Evolutionary conservation across 2,888 invertebrate genomes (phyloP), one percentile per base, ranked within the genome.

Genomic region (Lottia scabra): DNA sequence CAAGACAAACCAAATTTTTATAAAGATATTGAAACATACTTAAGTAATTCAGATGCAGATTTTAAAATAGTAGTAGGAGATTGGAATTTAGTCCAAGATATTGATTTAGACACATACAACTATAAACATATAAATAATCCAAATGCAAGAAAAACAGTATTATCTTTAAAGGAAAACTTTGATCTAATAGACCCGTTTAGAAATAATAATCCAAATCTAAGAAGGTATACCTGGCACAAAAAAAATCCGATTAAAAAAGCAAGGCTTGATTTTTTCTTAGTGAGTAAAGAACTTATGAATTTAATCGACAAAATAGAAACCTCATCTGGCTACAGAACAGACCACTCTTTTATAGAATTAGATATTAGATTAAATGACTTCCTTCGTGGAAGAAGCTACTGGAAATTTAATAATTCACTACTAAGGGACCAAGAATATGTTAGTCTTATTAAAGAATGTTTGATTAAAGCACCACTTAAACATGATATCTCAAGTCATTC

Each of bases 371-470:
- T 66, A 30, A 19, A 15, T 30, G 15, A 71, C 13, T 44, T 67
- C 8, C 44, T 15, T 10, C 27, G 45, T 26, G 48, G 45, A 23
- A 71, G 62, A 44, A 67, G 71, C 13, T 71, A 67, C 46, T 71
- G 71, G 71, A 71, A 71, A 45, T 71, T 67, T 38, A 63, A 71
- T 46, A 67, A 67, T 15, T 67, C 67, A 15, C 64, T 71, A 3
- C 27, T 71, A 63, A 63, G 23, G 27, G 67, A 71, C 13, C n/a
- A 56, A 56, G 56, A 56, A 15, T 19, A 56, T 56, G 23, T 56
- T 12, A n/a, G 10, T n/a, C 56, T 19, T 56, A 56, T 56, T 19
- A 56, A 56, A 56, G 56, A 56, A 56, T n/a, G 56, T 56, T 19
- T 56, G n/a, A 6, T 8, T n/a, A 19, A 56, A 56, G n/a, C 38